Evolutionary conservation across 2,888 invertebrate genomes (phyloP).

Genomic region (Auanema sp.): DNA sequence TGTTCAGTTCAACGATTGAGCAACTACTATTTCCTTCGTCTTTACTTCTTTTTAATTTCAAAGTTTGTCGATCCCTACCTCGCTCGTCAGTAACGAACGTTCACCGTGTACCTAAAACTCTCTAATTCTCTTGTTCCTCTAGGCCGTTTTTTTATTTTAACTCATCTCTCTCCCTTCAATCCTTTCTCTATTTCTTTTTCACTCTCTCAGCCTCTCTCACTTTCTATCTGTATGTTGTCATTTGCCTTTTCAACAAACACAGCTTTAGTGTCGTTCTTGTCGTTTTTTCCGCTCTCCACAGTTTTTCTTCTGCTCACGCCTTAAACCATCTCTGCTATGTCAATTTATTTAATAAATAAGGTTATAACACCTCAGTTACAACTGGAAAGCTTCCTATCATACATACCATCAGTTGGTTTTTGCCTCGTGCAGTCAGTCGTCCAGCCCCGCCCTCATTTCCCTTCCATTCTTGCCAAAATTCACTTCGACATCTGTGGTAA

Average conservation of each 20-base stretch:
- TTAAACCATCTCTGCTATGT: constrained; percentile 1
- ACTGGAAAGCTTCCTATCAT: too few relatives aligned
- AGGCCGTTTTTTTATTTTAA: constrained; percentile 16
- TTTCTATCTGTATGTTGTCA: constrained; percentile 11
- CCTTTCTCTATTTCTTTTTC: constrained; percentile 19
- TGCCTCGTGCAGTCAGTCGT: too few relatives aligned
- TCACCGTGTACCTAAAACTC: constrained; percentile 9
- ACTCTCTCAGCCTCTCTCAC: constrained; percentile 3
- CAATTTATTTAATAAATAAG: background rate
- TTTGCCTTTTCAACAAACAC: too few relatives aligned
- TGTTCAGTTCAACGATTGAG: background rate
- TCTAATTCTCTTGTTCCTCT: constrained; percentile 3
- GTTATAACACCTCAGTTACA: too few relatives aligned
- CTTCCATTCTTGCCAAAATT: too few relatives aligned
- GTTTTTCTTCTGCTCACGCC: background rate
- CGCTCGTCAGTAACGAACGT: constrained; percentile 11
- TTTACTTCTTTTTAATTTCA: constrained; percentile 10
- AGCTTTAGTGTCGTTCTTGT: background rate
- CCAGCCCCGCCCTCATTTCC: too few relatives aligned
- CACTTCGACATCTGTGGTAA: background rate
- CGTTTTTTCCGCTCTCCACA: constrained; percentile 7
- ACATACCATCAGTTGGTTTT: too few relatives aligned
- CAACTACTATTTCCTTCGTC: constrained; percentile 5
- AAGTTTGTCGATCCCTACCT: constrained; percentile 10
- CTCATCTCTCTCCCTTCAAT: constrained; percentile 13